Evolutionary conservation across 2,797 vertebrate species (phyloP).

Genomic region (Gymnoscopelus microlampas): DNA sequence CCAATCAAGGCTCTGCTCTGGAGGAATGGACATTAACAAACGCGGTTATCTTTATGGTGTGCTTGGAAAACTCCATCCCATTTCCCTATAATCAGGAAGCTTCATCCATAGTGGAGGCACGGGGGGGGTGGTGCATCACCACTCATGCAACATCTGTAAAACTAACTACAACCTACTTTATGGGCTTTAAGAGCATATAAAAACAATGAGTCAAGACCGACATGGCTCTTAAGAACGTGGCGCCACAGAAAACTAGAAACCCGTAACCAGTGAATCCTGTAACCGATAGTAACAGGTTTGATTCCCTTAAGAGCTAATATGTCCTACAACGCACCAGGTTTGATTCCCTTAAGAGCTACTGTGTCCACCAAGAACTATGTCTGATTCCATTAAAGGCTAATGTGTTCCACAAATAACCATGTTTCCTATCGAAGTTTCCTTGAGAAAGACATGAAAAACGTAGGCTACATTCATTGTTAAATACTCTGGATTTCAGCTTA

Average conservation of each 20-base stretch:
- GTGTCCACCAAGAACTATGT: not conserved
- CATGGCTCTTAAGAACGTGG: too few species aligned
- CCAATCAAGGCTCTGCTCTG: not conserved
- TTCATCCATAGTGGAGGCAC: conserved; percentile 22
- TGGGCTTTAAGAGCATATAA: not conserved
- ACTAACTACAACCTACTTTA: conserved; percentile 25
- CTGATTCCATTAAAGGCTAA: too few species aligned
- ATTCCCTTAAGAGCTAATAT: not conserved
- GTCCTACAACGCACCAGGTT: not conserved
- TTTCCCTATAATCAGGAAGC: conserved; percentile 1
- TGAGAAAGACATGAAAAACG: too few species aligned
- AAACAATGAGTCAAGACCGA: too few species aligned
- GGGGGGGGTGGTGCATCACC: not conserved
- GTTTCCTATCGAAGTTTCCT: too few species aligned
- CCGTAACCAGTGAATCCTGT: not conserved
- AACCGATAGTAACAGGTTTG: not conserved
- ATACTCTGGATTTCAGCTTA: too few species aligned
- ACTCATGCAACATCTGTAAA: not conserved
- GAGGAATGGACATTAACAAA: not conserved
- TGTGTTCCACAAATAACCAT: too few species aligned
- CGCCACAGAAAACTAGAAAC: too few species aligned
- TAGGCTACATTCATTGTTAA: too few species aligned
- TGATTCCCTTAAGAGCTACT: not conserved
- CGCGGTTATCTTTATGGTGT: conserved; percentile 39
- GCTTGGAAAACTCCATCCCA: not conserved